These are phyloP conservation scores for Lasioglossum oenotherae DNA, from an alignment of 2,888 invertebrate species.

Conservation along the genomic window DNA sequence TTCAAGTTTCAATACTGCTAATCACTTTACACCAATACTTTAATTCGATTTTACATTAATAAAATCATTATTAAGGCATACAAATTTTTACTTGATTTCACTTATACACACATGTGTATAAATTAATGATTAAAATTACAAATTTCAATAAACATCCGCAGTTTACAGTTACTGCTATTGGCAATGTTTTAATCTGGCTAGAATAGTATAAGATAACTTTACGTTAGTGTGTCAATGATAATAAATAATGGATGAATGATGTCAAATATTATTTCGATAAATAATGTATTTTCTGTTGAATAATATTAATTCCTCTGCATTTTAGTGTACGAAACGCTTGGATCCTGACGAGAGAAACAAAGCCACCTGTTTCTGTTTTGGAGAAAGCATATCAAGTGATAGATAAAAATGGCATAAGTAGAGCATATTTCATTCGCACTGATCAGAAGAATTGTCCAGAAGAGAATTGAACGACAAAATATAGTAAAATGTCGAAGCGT, in stretches of 20 bases:
- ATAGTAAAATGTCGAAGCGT: background rate
- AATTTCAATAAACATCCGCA: background rate
- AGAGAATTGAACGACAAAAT: slow-evolving; percentile 40
- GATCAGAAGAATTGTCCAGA: slow-evolving; percentile 87
- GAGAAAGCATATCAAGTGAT: slow-evolving; percentile 87
- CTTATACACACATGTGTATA: background rate
- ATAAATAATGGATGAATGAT: background rate
- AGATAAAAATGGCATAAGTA: slow-evolving; percentile 86
- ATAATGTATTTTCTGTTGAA: background rate
- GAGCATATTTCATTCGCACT: slow-evolving; percentile 87
- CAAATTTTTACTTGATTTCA: background rate
- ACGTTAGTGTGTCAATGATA: background rate
- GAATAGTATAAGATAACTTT: background rate
- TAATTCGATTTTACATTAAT: background rate
- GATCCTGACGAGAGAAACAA: slow-evolving; percentile 88
- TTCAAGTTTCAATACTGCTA: background rate
- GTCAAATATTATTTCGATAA: background rate
- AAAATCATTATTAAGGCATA: background rate
- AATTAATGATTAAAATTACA: background rate
- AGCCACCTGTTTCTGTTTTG: slow-evolving; percentile 86
- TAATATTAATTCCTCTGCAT: background rate
- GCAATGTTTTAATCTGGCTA: too few species aligned
- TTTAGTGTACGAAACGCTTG: slow-evolving; percentile 79
- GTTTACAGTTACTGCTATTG: background rate
- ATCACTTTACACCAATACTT: background rate